A percentile compares a stretch with the other conserved stretches of the same genome.
Conservation (phyloP, 2,113 vertebrate genomes). For the Setophaga kirtlandii region DNA sequence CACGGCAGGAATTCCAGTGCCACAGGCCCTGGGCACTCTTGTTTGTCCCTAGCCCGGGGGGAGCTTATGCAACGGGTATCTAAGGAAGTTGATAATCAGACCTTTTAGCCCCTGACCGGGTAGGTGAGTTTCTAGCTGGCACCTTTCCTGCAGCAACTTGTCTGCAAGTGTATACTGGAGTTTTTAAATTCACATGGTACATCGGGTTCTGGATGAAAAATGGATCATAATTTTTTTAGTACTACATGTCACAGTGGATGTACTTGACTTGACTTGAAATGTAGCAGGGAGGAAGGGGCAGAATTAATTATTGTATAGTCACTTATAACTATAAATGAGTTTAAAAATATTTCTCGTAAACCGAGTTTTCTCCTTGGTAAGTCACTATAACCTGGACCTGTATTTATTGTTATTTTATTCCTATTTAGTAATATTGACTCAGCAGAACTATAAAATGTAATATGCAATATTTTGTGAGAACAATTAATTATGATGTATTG, state of each 20-base stretch:
- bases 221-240: background rate
- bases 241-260: background rate
- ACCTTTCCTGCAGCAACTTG: background rate
- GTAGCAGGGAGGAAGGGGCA: background rate
- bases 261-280: background rate
- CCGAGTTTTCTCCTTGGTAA: background rate
- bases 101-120: background rate
- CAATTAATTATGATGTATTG: background rate
- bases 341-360: background rate
- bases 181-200: background rate
- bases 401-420: background rate
- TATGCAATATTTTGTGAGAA: background rate
- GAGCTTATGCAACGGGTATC: background rate
- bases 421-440: background rate
- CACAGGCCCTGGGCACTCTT: background rate
- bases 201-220: background rate
- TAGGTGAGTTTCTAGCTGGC: background rate
- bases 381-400: background rate
- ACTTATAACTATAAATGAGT: background rate
- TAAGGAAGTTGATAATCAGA: background rate
- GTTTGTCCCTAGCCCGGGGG: background rate
- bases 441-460: background rate
- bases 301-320: background rate
- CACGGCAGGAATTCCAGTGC: background rate
- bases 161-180: background rate